Base-by-base conservation (phyloP, 1,140 invertebrate species). In the Cydia strobilella region DNA sequence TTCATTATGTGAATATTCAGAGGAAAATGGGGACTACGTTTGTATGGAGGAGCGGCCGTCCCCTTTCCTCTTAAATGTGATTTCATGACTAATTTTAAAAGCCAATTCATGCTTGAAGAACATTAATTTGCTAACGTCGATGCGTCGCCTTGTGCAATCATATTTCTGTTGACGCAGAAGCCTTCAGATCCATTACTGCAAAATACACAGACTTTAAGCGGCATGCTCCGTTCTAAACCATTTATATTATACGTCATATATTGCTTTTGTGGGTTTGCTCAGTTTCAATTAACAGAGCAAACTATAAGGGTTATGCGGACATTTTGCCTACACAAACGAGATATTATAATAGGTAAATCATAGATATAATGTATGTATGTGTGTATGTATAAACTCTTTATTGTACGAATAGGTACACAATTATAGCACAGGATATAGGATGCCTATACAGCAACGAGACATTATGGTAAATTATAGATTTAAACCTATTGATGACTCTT, bases 191-290 rank as follows among this genome's bases (percentile, higher is more conserved):
- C 78, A 80, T 80, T 80, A 80, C 72, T 80, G 73, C 76, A 77
- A 79, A 84, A 80, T 75, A 84, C 79, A 82, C 82, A 82, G 15
- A 75, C 54, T 86, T 80, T 80, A 78, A 78, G 80, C 75, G 78
- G 78, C 74, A 48, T 77, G 77, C 78, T 75, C 76, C 72, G 69
- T 73, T 73, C 75, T 77, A 80, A 82, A 77, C 82, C 84, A 86
- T 84, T 83, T 84, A 86, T 86, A 86, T 86, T 84, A 82, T 80
- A 80, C 75, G 80, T 84, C 84, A 86, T 86, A 86, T 84, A 86
- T 86, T 84, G 84, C 82, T 80, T 82, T 77, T 80, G 80, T 74
- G 79, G 82, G 83, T 86, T 84, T 86, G 81, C 84, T 84, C 82
- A 80, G 80, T 84, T 86, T 84, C 83, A 86, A 86, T 86, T 84